phyloP scores from a whole-genome alignment of 2,113 vertebrate genomes.

The Gavialis gangeticus region DNA sequence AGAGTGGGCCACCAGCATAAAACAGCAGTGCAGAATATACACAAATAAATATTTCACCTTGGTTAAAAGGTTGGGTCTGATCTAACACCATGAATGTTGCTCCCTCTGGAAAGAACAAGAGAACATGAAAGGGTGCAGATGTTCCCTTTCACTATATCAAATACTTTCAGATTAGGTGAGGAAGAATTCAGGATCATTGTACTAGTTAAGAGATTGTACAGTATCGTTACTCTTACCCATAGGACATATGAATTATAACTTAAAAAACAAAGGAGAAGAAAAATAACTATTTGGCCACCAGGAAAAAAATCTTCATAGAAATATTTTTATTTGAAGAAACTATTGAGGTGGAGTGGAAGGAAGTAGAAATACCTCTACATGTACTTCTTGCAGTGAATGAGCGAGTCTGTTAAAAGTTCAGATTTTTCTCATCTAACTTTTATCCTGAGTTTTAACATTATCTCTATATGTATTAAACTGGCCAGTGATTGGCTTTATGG shows the following conservation, averaged over 20 bases:
- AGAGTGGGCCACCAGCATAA: neutral
- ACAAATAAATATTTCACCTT: neutral
- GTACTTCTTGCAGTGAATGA: neutral
- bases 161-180: neutral
- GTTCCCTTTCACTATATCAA: neutral
- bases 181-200: neutral
- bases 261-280: neutral
- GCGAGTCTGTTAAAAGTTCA: neutral
- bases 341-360: neutral
- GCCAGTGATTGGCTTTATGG: neutral
- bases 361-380: neutral
- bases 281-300: neutral
- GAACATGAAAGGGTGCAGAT: neutral
- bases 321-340: neutral
- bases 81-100: neutral
- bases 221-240: neutral
- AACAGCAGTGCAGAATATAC: neutral
- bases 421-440: neutral
- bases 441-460: neutral
- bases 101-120: fast-evolving
- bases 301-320: neutral
- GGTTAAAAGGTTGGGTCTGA: neutral
- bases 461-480: neutral
- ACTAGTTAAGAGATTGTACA: neutral
- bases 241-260: neutral